phyloP scores from a whole-genome alignment of 2,113 vertebrate species.

The Ceuthmochares aereus region DNA sequence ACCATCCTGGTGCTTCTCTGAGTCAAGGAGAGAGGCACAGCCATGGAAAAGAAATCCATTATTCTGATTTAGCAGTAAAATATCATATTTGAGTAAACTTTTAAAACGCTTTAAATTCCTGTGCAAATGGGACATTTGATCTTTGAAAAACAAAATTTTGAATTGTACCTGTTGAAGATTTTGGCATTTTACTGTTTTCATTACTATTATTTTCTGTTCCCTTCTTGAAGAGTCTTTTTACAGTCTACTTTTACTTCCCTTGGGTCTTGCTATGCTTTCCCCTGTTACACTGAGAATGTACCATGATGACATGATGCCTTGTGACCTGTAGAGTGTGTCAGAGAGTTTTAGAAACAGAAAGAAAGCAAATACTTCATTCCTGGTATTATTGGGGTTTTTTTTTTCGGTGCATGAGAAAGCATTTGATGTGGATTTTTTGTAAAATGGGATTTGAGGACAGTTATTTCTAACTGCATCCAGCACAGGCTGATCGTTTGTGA shows the following conservation, averaged over 20 bases:
- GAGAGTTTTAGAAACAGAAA: slow-evolving; percentile 58
- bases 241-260: not conserved
- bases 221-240: not conserved
- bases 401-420: not conserved
- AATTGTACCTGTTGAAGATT: not conserved
- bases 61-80: not conserved
- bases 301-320: not conserved
- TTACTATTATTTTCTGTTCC: not conserved
- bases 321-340: slow-evolving; percentile 68
- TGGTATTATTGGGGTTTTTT: not conserved
- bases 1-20: not conserved
- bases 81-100: not conserved
- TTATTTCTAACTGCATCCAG: not conserved
- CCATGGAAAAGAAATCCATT: not conserved
- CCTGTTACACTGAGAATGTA: not conserved
- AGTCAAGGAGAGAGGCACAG: accelerated
- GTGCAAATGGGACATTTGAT: not conserved
- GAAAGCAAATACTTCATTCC: not conserved
- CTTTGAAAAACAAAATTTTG: not conserved
- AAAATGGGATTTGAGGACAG: not conserved
- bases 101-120: not conserved
- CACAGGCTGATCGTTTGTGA: not conserved
- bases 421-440: not conserved
- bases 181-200: not conserved
- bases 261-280: not conserved